A percentile compares a stretch with the other conserved stretches of the same genome.
These are phyloP conservation scores for Bos indicus DNA, from an alignment of 2,113 vertebrate genomes.

Conservation along the genomic window DNA sequence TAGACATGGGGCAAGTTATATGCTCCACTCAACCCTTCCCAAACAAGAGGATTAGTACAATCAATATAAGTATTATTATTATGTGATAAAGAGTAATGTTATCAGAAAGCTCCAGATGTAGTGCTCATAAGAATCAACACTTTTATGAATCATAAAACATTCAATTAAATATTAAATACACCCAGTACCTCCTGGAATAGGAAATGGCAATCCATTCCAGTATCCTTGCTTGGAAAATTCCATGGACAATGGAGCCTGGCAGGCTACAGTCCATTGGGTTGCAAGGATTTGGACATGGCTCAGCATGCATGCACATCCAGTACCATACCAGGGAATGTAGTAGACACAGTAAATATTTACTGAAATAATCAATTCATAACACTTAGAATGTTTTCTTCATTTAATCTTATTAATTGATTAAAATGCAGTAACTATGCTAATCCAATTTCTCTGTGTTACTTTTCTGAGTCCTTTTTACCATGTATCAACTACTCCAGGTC, in stretches of 20 bases:
- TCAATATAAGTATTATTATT: background rate
- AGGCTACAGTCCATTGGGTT: background rate
- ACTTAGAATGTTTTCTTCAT: conserved; percentile 4
- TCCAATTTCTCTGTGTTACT: background rate
- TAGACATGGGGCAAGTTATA: background rate
- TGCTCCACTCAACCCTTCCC: background rate
- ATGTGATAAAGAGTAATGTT: background rate
- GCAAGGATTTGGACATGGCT: background rate
- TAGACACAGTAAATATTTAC: background rate
- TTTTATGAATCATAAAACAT: background rate
- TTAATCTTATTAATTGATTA: background rate
- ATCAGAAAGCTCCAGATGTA: background rate
- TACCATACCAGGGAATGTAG: background rate
- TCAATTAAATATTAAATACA: background rate
- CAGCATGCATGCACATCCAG: background rate
- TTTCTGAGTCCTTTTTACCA: background rate
- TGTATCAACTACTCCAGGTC: background rate
- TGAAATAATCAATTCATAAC: background rate
- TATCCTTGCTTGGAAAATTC: background rate
- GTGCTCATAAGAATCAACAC: background rate
- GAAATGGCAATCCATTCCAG: background rate
- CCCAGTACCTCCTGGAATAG: background rate
- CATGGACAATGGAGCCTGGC: background rate
- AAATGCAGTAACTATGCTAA: background rate
- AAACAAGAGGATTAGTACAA: background rate